Evolutionary conservation across 2,888 invertebrate species (phyloP).

Genomic region (Ramazzottius varieornatus): DNA sequence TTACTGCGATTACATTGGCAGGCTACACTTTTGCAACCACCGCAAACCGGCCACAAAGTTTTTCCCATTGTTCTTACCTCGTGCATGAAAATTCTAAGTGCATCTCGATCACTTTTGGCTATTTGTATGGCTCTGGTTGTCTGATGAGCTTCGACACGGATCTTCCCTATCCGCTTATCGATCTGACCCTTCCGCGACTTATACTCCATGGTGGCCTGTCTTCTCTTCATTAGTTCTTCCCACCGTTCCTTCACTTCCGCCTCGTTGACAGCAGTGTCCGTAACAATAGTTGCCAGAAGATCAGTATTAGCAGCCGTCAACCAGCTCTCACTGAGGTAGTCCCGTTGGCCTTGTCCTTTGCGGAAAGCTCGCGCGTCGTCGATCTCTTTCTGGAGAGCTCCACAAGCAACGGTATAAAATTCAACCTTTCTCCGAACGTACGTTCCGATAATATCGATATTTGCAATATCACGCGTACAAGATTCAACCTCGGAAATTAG

Average conservation of each 20-base stretch:
- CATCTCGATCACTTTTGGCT: neutral
- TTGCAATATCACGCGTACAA: neutral
- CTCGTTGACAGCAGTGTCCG: neutral
- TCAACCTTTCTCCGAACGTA: neutral
- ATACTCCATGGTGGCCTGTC: neutral
- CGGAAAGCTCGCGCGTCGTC: neutral
- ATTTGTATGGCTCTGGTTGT: neutral
- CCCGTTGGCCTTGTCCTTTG: neutral
- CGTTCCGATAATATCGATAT: neutral
- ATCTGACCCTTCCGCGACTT: neutral
- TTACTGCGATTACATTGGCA: too few species aligned
- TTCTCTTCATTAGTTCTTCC: neutral
- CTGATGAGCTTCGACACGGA: neutral
- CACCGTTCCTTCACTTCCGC: neutral
- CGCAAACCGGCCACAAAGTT: too few species aligned
- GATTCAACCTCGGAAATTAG: neutral
- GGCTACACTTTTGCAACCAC: too few species aligned
- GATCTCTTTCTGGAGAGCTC: neutral
- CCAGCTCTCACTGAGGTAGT: neutral
- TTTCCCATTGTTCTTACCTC: too few species aligned
- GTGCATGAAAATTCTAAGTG: neutral
- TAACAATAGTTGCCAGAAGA: neutral
- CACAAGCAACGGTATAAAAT: neutral
- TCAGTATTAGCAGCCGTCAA: neutral
- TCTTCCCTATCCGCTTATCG: neutral